Base-by-base conservation (phyloP, 1,140 invertebrate genomes). In the Brachionus asplanchnoidis region DNA sequence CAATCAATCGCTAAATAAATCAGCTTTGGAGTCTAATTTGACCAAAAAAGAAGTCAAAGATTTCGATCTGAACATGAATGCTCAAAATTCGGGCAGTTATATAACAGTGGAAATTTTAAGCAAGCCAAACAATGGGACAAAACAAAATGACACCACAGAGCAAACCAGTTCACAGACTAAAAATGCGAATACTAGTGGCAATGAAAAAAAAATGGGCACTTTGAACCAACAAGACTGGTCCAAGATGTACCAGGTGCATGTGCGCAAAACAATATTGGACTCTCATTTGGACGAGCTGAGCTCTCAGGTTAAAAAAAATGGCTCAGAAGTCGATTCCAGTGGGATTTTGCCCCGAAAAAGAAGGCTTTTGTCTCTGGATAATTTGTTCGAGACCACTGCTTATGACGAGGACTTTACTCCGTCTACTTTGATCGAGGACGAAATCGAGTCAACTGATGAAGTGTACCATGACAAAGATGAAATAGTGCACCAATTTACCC, bases 401-500 rank as follows among this genome's bases (percentile, higher is more conserved):
- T 46, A 77, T 77, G 73, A 77, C 3, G 44, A 50, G 20, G 73
- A 77, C 20, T 14, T 77, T 26, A 77, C 73, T 50, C 42, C 73
- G 20, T 50, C 73, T 26, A 77, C 73, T 26, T 17, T 77, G 7
- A 20, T 53, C 5, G 73, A 77, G 14, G 73, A 77, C 20, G 73
- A 77, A 77, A 50, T 77, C 12, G 73, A 77, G 20, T 50, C 44
- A 28, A 77, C 40, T 50, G 73, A 77, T 77, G 73, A 23, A 50
- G 20, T 77, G 8, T 77, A 50, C 46, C 73, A 50, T 26, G 73
- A 77, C 20, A 77, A 77, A 77, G 73, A 77, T 11, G 42, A 77
- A 26, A 77, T 77, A 26, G 73, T 77, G n/a, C 73, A 77, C 50
- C 42, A 77, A 32, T 77, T 77, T 46, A 77, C 26, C 20, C 11